Evolutionary conservation across 2,113 vertebrate species (phyloP).

Genomic region (Chionomys nivalis): DNA sequence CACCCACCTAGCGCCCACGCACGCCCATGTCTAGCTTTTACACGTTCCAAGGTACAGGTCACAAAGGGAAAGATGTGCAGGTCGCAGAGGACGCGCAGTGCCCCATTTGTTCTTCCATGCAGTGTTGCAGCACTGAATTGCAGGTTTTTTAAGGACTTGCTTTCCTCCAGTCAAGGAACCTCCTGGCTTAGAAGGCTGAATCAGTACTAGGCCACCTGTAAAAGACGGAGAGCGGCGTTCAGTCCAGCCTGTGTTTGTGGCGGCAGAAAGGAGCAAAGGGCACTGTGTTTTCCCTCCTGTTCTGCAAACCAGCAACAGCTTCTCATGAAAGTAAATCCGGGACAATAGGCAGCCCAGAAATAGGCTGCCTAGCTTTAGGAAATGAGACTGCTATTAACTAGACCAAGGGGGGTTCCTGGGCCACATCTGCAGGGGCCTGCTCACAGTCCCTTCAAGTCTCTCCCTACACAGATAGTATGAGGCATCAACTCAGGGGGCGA

Average conservation of each 20-base stretch:
- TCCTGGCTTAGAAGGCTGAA: background rate
- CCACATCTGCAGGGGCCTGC: background rate
- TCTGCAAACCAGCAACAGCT: background rate
- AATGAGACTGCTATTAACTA: background rate
- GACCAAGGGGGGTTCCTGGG: background rate
- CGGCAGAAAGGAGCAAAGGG: slow-evolving; percentile 11
- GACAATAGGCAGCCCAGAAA: background rate
- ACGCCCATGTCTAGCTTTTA: background rate
- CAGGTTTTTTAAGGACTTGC: background rate
- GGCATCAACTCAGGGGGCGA: background rate
- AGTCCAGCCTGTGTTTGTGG: background rate
- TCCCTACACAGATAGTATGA: background rate
- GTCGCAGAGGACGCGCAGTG: background rate
- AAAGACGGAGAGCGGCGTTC: background rate
- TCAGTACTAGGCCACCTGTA: background rate
- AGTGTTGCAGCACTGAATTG: background rate
- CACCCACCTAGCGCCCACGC: background rate
- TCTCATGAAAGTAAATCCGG: background rate
- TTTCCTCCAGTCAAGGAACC: background rate
- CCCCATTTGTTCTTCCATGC: background rate
- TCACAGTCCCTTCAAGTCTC: background rate
- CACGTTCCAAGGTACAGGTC: background rate
- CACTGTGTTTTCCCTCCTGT: background rate
- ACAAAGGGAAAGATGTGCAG: background rate
- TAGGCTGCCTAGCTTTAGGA: background rate